These are phyloP conservation scores for Melanostoma scalare DNA, from an alignment of 2,888 invertebrate species.

Conservation along the genomic window DNA sequence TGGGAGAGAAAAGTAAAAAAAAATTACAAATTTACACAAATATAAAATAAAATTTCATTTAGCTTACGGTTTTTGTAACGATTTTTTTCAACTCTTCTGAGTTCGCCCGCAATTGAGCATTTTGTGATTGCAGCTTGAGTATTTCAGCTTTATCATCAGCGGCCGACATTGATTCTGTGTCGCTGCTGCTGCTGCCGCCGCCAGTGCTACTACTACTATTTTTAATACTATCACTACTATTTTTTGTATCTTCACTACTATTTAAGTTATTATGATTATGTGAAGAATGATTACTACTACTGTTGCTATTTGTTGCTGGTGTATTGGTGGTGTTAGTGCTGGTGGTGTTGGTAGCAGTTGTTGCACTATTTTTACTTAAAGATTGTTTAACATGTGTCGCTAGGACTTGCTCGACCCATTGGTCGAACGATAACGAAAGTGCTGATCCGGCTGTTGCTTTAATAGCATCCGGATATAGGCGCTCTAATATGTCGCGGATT, in stretches of 20 bases:
- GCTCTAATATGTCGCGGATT: constrained; percentile 79
- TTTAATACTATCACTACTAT: constrained; percentile 78
- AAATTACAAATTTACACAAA: constrained; percentile 2
- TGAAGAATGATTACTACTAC: constrained; percentile 75
- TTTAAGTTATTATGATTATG: constrained; percentile 75
- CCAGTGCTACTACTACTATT: constrained; percentile 76
- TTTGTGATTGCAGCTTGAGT: constrained; percentile 84
- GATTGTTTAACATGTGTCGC: constrained; percentile 78
- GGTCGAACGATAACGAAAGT: constrained; percentile 79
- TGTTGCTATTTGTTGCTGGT: constrained; percentile 76
- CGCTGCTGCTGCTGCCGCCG: constrained; percentile 73
- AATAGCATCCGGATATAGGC: constrained; percentile 80
- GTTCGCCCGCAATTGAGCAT: constrained; percentile 85
- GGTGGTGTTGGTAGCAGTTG: constrained; percentile 72
- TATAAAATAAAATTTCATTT: constrained; percentile 6
- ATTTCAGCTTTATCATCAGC: constrained; percentile 74
- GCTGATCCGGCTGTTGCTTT: constrained; percentile 78
- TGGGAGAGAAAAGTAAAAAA: constrained; percentile 22
- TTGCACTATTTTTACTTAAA: constrained; percentile 72
- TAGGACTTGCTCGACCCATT: constrained; percentile 81
- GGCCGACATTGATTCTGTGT: constrained; percentile 62
- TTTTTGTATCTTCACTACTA: constrained; percentile 74
- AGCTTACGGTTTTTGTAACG: constrained; percentile 89
- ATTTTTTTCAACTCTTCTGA: constrained; percentile 88
- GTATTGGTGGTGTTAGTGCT: constrained; percentile 76